phyloP scores from a whole-genome alignment of 2,888 invertebrate genomes.

The Platycheirus rosarum region DNA sequence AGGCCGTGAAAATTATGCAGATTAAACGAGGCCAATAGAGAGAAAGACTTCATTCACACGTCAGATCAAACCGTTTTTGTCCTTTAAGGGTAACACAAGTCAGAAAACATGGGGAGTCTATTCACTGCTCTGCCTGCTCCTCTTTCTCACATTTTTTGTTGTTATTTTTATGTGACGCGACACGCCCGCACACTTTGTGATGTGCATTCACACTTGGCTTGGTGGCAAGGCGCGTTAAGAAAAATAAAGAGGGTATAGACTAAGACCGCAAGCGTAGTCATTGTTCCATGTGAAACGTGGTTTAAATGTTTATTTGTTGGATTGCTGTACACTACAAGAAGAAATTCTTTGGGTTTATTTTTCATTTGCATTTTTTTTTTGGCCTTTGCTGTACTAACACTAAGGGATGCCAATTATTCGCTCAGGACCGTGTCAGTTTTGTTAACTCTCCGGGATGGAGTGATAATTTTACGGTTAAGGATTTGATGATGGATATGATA shows the following conservation, averaged over 20 bases:
- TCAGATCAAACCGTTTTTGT: slow-evolving; percentile 59
- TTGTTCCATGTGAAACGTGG: slow-evolving; percentile 57
- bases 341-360: slow-evolving; percentile 21
- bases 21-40: slow-evolving; percentile 77
- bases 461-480: slow-evolving; percentile 67
- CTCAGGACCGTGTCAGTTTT: slow-evolving; percentile 52
- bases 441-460: slow-evolving; percentile 57
- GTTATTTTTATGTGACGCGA: slow-evolving; percentile 59
- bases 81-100: slow-evolving; percentile 60
- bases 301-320: slow-evolving; percentile 46
- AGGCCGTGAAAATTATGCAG: slow-evolving; percentile 77
- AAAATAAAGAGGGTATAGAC: slow-evolving; percentile 66
- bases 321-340: slow-evolving; percentile 20
- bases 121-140: slow-evolving; percentile 43
- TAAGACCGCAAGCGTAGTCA: slow-evolving; percentile 56
- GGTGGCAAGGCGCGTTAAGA: slow-evolving; percentile 67
- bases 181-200: slow-evolving; percentile 47
- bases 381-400: slow-evolving; percentile 16
- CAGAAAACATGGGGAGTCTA: slow-evolving; percentile 54
- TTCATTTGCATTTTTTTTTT: slow-evolving; percentile 40
- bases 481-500: slow-evolving; percentile 51
- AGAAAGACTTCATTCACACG: slow-evolving; percentile 73
- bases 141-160: slow-evolving; percentile 54
- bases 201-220: slow-evolving; percentile 72
- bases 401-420: slow-evolving; percentile 49